Evolutionary conservation across 2,888 invertebrate genomes (phyloP), one percentile per base, ranked within the genome.

Genomic region (Eremobia ochroleuca): DNA sequence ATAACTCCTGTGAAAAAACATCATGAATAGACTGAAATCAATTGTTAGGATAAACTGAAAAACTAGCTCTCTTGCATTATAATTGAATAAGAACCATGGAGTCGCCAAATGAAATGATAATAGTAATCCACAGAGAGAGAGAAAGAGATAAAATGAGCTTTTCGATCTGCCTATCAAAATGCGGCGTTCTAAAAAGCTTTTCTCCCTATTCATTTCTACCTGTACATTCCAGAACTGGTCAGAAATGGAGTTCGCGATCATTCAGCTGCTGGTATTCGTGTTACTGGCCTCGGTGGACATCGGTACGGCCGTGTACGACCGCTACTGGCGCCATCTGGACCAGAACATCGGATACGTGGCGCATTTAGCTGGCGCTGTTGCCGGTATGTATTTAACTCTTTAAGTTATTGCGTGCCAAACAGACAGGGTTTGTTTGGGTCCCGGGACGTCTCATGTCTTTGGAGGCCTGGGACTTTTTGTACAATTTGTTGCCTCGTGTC

Each of bases 201-300:
- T 6, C 21, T 21, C 49, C 21, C 8, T 21, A 49, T 21, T 8
- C 2, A 82, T 28, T 46, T 64, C 15, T 4, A 46, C 8, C 5
- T 40, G 0, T 31, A 37, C 6, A 37, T 97, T 97, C 55, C 95
- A 99, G 99, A 99, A 99, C 94, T 99, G 99, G 99, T 97, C 97
- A 28, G 99, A 99, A 96, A 99, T 99, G 99, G 98, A 99, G 91
- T 99, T 98, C 92, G 99, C 99, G 1, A 97, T 98, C 85, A 97
- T 98, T 15, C 98, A 99, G 91, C 97, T 99, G 40, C 92, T 98
- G 13, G 97, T 99, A 34, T 98, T 99, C 92, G 88, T 99, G 0
- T 94, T 99, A 13, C 97, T 99, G 85, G 98, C 98, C 8, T 97
- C 97, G 0, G 98, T 98, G 61, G 99, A 99, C 94, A 97, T 99